Base-by-base conservation (phyloP, 2,113 vertebrate genomes). In the Alectura lathami region DNA sequence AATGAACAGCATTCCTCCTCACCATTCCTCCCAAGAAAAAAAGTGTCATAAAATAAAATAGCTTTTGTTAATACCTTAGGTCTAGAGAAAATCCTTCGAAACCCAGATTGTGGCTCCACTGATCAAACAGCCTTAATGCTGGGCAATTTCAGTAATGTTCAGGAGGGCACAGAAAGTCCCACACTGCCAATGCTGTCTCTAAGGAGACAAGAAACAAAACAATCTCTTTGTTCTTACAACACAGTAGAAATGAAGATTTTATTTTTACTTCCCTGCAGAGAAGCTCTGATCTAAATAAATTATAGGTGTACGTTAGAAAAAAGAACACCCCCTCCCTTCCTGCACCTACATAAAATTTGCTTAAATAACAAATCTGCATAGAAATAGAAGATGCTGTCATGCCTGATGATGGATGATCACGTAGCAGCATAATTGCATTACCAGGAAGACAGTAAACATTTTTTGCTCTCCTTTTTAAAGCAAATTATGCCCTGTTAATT, bases 361-460 rank as follows among this genome's bases (percentile, higher is more conserved):
- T 89, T 96, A 83, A 93, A 86, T 88, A 81, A 91, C 81, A 89
- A 91, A 96, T 92, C 86, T 94, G 79, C 90, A 92, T 81, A 83
- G 90, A 70, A 86, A 43, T 66, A 70, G 75, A 75, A 89, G 75
- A 59, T 77, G 84, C 63, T 94, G 89, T 88, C 94, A 63, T 34
- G 85, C 51, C 45, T 91, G 82, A 93, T 91, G 82, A 93, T 24
- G 60, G 63, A 95, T 95, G 84, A 88, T 74, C 50, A 15, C 18
- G 22, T 36, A 94, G 68, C 66, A 80, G 50, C 34, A 57, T 53
- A 91, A 94, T 50, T 88, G 82, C 79, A 91, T 94, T 95, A 96
- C 26, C 51, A 88, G 51, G 42, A 91, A 95, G 82, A 66, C 17
- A 77, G 87, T 51, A 97, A 95, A 93, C 70, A 83, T 83, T 89